These are phyloP conservation scores for Porites divaricata DNA, from an alignment of 92 coral and sea anemone species.

Conservation along the genomic window DNA sequence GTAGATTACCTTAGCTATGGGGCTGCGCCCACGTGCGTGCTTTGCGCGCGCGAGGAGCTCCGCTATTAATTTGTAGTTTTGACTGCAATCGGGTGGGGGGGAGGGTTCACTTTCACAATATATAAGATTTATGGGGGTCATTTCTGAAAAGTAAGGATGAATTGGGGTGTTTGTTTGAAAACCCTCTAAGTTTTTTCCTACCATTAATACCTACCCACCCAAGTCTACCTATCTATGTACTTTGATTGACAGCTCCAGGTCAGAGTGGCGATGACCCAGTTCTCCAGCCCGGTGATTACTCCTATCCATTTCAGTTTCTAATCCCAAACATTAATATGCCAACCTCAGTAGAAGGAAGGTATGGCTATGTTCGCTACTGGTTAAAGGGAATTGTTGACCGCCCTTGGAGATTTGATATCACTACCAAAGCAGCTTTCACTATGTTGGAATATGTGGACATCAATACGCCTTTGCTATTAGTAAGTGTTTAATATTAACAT, in stretches of 20 bases:
- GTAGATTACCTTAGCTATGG: no score
- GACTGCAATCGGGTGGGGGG: no score
- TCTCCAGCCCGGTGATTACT: constrained; percentile 81
- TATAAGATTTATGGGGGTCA: no score
- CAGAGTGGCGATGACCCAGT: constrained; percentile 84
- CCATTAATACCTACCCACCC: no score
- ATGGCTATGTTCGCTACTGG: constrained; percentile 90
- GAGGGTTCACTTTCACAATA: no score
- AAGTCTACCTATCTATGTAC: no score
- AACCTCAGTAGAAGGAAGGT: constrained; percentile 85
- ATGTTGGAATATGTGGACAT: constrained; percentile 91
- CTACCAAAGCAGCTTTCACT: constrained; percentile 86
- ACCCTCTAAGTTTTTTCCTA: no score
- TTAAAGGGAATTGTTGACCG: constrained; percentile 89
- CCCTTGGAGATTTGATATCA: constrained; percentile 95
- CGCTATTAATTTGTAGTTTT: no score
- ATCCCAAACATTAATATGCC: constrained; percentile 85
- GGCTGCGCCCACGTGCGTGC: no score
- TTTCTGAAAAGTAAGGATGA: no score
- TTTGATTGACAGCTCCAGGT: constrained; percentile 64
- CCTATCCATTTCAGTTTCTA: constrained; percentile 86
- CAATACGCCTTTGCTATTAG: constrained; percentile 70
- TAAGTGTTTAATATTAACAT: constrained; percentile 40
- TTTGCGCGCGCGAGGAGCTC: no score
- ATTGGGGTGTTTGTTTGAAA: no score